phyloP scores from a whole-genome alignment of 2,888 invertebrate species.

The Laspeyria flexula region DNA sequence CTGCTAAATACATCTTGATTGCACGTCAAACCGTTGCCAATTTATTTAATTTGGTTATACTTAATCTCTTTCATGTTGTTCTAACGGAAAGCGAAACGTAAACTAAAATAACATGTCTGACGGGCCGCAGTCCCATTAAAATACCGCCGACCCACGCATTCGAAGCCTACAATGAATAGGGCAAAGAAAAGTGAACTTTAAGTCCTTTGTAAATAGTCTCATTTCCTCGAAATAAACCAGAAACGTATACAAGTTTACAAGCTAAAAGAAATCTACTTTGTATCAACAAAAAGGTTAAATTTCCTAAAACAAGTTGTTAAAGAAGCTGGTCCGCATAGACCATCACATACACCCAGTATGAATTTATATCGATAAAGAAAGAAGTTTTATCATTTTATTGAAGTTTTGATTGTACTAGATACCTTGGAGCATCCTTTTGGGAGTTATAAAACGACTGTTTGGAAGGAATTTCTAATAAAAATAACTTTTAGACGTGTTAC shows the following conservation, averaged over 20 bases:
- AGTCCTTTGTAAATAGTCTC: constrained; percentile 10
- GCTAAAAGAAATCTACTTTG: constrained; percentile 52
- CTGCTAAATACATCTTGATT: constrained; percentile 14
- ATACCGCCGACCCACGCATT: constrained; percentile 64
- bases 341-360: constrained; percentile 45
- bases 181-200: constrained; percentile 51
- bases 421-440: constrained; percentile 28
- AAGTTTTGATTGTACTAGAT: constrained; percentile 31
- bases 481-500: not conserved
- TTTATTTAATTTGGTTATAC: constrained; percentile 37
- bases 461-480: not conserved
- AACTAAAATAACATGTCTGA: constrained; percentile 48
- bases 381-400: constrained; percentile 35
- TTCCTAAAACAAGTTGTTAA: constrained; percentile 15
- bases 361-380: constrained; percentile 51
- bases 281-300: constrained; percentile 35
- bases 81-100: constrained; percentile 46
- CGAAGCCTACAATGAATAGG: constrained; percentile 26
- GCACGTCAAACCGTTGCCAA: constrained; percentile 16
- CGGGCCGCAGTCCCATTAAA: constrained; percentile 62
- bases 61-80: constrained; percentile 29
- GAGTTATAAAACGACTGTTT: constrained; percentile 10
- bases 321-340: constrained; percentile 45
- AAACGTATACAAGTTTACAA: constrained; percentile 12
- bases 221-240: not conserved